A percentile compares a stretch with the other conserved stretches of the same genome.
These are phyloP conservation scores for Acheta domesticus DNA, from an alignment of 2,888 invertebrate species.

Conservation along the genomic window DNA sequence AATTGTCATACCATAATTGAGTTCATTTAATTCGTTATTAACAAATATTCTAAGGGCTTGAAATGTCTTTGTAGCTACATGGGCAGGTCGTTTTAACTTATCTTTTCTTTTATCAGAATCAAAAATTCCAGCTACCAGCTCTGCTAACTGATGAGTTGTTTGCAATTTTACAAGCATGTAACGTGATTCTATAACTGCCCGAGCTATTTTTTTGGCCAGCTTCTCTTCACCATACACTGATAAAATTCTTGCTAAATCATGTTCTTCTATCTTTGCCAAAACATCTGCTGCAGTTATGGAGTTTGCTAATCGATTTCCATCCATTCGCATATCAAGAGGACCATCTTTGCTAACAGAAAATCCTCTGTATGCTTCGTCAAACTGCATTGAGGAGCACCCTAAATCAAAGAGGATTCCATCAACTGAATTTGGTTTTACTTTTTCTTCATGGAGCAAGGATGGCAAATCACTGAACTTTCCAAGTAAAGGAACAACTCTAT, in stretches of 20 bases:
- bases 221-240: slow-evolving; percentile 91
- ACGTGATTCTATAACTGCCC: slow-evolving; percentile 80
- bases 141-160: slow-evolving; percentile 79
- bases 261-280: slow-evolving; percentile 72
- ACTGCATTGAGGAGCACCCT: slow-evolving; percentile 95
- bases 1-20: slow-evolving; percentile 80
- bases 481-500: slow-evolving; percentile 71
- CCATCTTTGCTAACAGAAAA: slow-evolving; percentile 83
- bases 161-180: slow-evolving; percentile 69
- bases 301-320: slow-evolving; percentile 64
- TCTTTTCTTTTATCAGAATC: slow-evolving; percentile 59
- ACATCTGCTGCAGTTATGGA: slow-evolving; percentile 85
- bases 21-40: slow-evolving; percentile 93
- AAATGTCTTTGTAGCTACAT: slow-evolving; percentile 88
- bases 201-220: slow-evolving; percentile 78
- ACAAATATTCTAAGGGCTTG: slow-evolving; percentile 92
- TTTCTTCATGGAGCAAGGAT: slow-evolving; percentile 56
- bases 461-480: slow-evolving; percentile 88
- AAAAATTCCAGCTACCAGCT: slow-evolving; percentile 64
- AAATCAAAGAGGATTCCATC: slow-evolving; percentile 90
- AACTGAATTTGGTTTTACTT: slow-evolving; percentile 62
- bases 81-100: slow-evolving; percentile 69
- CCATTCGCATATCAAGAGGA: slow-evolving; percentile 95
- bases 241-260: slow-evolving; percentile 76
- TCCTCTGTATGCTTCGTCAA: slow-evolving; percentile 76